These are phyloP conservation scores for Bovichtus diacanthus DNA, from an alignment of 2,797 vertebrate species.

Conservation along the genomic window DNA sequence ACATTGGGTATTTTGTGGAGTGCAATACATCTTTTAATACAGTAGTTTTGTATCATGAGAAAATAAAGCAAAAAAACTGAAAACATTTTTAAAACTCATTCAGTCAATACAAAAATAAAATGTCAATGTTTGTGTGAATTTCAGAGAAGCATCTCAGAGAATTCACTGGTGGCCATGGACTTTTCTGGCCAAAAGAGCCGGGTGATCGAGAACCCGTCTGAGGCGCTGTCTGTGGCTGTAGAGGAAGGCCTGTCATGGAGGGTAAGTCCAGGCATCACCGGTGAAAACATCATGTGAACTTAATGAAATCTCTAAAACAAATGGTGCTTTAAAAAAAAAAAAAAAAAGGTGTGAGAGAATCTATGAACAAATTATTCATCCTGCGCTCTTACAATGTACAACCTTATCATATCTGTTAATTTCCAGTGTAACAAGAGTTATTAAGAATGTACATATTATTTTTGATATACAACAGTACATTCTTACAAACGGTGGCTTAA, in stretches of 20 bases:
- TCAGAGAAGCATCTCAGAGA: slow-evolving; percentile 98
- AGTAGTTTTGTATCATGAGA: neutral
- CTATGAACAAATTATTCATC: neutral
- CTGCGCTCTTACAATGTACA: neutral
- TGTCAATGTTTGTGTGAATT: slow-evolving; percentile 43
- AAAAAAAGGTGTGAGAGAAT: neutral
- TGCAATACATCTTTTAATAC: neutral
- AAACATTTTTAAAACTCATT: neutral
- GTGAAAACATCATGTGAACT: neutral
- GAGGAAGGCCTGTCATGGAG: slow-evolving; percentile 97
- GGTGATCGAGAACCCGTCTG: slow-evolving; percentile 96
- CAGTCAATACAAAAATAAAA: neutral
- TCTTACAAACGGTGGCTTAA: neutral
- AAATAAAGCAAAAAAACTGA: neutral
- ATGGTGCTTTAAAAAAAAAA: no score
- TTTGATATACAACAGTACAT: neutral
- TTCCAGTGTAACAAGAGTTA: neutral
- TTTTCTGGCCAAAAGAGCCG: slow-evolving; percentile 96
- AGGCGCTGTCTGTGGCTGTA: slow-evolving; percentile 94
- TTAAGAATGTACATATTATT: neutral
- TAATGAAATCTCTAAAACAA: neutral
- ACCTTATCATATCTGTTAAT: neutral
- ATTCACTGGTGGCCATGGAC: slow-evolving; percentile 98
- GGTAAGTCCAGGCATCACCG: slow-evolving; percentile 79
- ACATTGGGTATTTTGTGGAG: neutral